Conservation (phyloP, 2,888 invertebrate species). For the Brassicogethes aeneus region DNA sequence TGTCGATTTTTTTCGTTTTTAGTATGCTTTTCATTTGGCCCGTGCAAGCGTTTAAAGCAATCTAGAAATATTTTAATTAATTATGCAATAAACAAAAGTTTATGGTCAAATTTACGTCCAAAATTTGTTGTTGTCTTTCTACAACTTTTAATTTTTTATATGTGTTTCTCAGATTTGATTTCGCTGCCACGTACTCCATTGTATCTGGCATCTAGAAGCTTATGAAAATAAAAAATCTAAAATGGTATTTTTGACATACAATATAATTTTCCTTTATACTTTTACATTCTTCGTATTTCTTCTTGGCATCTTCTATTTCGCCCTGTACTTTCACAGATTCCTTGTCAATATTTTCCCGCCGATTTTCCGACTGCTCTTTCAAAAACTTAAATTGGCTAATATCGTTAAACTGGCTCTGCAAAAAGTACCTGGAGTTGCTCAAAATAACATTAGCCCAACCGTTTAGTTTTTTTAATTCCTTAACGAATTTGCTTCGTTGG, state of each 20-base stretch:
- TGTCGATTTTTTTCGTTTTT: background rate
- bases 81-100: slow-evolving; percentile 1
- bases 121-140: slow-evolving; percentile 16
- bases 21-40: slow-evolving; percentile 21
- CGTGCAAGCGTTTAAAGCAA: slow-evolving; percentile 21
- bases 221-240: too few species aligned
- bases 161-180: slow-evolving; percentile 17
- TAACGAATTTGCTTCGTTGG: slow-evolving; percentile 43
- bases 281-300: slow-evolving; percentile 23
- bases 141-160: slow-evolving; percentile 22
- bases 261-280: slow-evolving; percentile 40
- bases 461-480: slow-evolving; percentile 49
- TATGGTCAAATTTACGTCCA: slow-evolving; percentile 7
- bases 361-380: slow-evolving; percentile 36
- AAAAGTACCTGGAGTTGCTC: slow-evolving; percentile 45
- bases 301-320: slow-evolving; percentile 38
- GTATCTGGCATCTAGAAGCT: slow-evolving; percentile 40
- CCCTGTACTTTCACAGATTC: slow-evolving; percentile 36
- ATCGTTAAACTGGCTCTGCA: slow-evolving; percentile 43
- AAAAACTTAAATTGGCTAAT: slow-evolving; percentile 36
- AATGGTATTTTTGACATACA: too few species aligned
- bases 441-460: slow-evolving; percentile 45
- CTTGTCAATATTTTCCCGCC: slow-evolving; percentile 40
- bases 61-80: slow-evolving; percentile 15
- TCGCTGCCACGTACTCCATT: slow-evolving; percentile 44